These are phyloP conservation scores for Clunio marinus DNA, from an alignment of 2,888 invertebrate genomes.

Conservation along the genomic window DNA sequence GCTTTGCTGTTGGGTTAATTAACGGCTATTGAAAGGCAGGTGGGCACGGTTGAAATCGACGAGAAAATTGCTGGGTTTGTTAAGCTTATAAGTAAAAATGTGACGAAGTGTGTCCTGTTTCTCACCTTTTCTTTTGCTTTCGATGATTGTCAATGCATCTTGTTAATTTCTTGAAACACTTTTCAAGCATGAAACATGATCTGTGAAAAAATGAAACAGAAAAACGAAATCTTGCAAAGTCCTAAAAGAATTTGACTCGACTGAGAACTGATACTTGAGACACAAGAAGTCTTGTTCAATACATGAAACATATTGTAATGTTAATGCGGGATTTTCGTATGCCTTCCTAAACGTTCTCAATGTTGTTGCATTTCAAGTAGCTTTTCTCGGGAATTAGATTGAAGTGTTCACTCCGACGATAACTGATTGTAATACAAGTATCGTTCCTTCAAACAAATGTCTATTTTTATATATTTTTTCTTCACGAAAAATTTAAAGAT, in stretches of 20 bases:
- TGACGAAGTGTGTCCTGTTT: constrained; percentile 9
- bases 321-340: constrained; percentile 11
- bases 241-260: background rate
- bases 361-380: constrained; percentile 16
- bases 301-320: constrained; percentile 33
- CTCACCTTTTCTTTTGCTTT: background rate
- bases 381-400: constrained; percentile 32
- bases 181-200: background rate
- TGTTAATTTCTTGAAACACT: background rate
- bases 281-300: constrained; percentile 21
- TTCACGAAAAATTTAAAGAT: no score
- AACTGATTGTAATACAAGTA: constrained; percentile 2
- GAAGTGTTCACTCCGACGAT: background rate
- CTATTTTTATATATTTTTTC: constrained; percentile 29
- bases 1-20: constrained; percentile 25
- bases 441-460: constrained; percentile 17
- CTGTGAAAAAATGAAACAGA: background rate
- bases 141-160: background rate
- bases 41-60: constrained; percentile 25
- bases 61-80: constrained; percentile 28
- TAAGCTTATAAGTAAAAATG: background rate
- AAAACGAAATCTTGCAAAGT: background rate
- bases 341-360: background rate
- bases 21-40: constrained; percentile 32
- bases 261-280: constrained; percentile 17